Evolutionary conservation across 2,888 invertebrate genomes (phyloP), one percentile per base, ranked within the genome.

Genomic region (Trachelus troglodyta): DNA sequence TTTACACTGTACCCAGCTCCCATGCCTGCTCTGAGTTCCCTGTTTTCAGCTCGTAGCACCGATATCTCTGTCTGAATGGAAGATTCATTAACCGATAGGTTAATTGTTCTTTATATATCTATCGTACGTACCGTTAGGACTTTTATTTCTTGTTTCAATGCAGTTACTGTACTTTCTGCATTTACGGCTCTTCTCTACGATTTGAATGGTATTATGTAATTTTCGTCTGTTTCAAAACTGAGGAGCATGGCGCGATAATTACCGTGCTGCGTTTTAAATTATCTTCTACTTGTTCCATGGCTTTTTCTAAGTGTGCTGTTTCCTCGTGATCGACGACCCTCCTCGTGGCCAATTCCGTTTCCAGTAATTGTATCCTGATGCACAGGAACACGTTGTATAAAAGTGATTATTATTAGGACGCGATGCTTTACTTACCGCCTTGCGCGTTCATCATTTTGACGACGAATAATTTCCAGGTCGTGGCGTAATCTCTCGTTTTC

Each of bases 71-170:
- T 89, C 94, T 94, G 82, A 79, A 90, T n/a, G 23, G 71, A 23
- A 2, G 71, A n/a, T 33, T 12, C 71, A 31, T 15, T 0, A 71
- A 34, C 34, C n/a, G 33, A 71, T 71, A 12, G 31, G n/a, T 23
- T 75, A 9, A 9, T 75, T 68, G 23, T 34, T 75, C n/a, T 33
- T 23, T 40, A 34, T 15, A 4, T 68, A 30, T 30, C 12, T 68
- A 12, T 15, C 15, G 30, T 35, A 89, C 92, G 89, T 90, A 95
- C 96, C 93, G 94, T 95, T 85, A 96, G 92, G 86, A 93, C 93
- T 89, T 95, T 94, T 71, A 96, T 94, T 92, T 97, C 95, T 85
- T 94, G 94, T 87, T 94, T 95, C 83, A 96, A 92, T 87, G 94
- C 94, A 4, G 93, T 91, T 77, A 95, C 93, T 71, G 93, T 93